phyloP scores from a whole-genome alignment of 2,113 vertebrate species.

The Ovis aries region ARS-UI_Ramb_v3.0 NC_056055.1:237672501-237673000 shows the following conservation, averaged over 20 bases:
- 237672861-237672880: accelerated
- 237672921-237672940: background rate
- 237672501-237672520: background rate
- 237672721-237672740: background rate
- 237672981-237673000: background rate
- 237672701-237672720: background rate
- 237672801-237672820: background rate
- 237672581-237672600: background rate
- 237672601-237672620: background rate
- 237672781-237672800: background rate
- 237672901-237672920: background rate
- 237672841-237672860: background rate
- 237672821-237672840: background rate
- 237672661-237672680: background rate
- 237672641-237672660: background rate
- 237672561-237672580: background rate
- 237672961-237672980: background rate
- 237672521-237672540: background rate
- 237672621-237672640: background rate
- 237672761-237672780: no score
- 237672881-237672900: background rate
- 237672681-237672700: background rate
- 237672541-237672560: background rate
- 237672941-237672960: background rate
- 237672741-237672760: background rate